phyloP scores from a whole-genome alignment of 1,140 invertebrate species.

The Drosophila ogumai region DNA sequence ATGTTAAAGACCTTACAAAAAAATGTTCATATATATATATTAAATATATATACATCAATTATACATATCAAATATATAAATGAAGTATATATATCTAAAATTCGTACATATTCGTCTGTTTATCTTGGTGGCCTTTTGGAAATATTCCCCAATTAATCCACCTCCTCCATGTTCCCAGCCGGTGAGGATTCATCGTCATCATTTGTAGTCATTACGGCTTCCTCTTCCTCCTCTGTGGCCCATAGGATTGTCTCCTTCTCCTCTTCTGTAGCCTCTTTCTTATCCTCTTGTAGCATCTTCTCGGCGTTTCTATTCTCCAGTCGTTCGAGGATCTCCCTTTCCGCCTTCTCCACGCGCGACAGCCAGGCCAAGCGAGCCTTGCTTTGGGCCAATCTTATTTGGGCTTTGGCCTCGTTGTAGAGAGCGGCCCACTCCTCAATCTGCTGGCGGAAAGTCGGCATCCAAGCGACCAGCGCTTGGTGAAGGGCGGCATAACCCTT shows the following conservation, averaged over 20 bases:
- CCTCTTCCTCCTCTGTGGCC: not conserved
- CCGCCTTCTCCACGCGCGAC: too few species aligned
- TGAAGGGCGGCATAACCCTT: slow-evolving; percentile 10
- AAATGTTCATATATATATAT: not conserved
- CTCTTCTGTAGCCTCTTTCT: not conserved
- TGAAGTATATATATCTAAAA: not conserved
- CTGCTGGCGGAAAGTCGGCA: slow-evolving; percentile 16
- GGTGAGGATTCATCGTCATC: not conserved
- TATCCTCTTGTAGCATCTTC: not conserved
- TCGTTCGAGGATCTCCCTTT: not conserved
- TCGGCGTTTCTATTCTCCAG: too few species aligned
- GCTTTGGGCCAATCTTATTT: fast-evolving
- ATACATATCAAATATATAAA: too few species aligned
- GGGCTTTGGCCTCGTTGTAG: not conserved
- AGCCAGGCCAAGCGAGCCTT: not conserved
- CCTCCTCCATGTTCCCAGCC: not conserved
- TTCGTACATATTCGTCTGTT: not conserved
- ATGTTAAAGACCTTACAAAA: not conserved
- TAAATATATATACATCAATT: too few species aligned
- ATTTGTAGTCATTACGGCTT: not conserved
- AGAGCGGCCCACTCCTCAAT: not conserved
- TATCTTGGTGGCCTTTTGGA: not conserved
- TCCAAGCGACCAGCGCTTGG: slow-evolving; percentile 34
- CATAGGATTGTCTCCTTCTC: not conserved
- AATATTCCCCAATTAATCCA: not conserved